Base-by-base conservation (phyloP, 2,113 vertebrate species). In the Pseudorhombus dupliciocellatus region DNA sequence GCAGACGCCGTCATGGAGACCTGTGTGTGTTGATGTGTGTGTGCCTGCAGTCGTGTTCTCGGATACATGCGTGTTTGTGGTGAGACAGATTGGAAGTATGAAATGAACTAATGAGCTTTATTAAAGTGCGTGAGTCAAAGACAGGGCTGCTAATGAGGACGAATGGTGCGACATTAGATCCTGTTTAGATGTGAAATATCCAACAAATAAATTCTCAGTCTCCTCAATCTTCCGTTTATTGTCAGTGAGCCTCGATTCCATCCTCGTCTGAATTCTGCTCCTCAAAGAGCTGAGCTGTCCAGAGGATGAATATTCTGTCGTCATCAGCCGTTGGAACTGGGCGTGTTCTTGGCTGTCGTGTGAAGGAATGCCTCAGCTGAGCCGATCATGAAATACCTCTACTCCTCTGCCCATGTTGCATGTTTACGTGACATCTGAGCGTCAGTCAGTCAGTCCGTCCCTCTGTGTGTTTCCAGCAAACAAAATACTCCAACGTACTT, bases 111-210 rank as follows among this genome's bases (percentile, higher is more conserved):
- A n/a, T n/a, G n/a, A n/a, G n/a, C n/a, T n/a, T n/a, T n/a, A n/a
- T n/a, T n/a, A n/a, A n/a, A n/a, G n/a, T n/a, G n/a, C n/a, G n/a
- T n/a, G n/a, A n/a, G n/a, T n/a, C n/a, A n/a, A n/a, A n/a, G n/a
- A n/a, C n/a, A n/a, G n/a, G n/a, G 40, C 5, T 15, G 40, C 6
- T 44, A 44, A 44, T 15, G 15, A 18, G 40, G 18, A 44, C 5
- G 6, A 44, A 16, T 15, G 40, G 34, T 37, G 34, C 50, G 1
- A 61, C 65, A 63, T 51, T 16, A 28, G 3, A 66, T 18, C 25
- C 42, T 5, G 26, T 67, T 66, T 37, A 51, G 25, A 31, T 54
- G 44, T 57, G 21, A 72, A 58, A 67, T 26, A 42, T 61, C 16
- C 21, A 40, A 61, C 24, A 51, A 62, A 52, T 4, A 14, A 18